Evolutionary conservation across 2,888 invertebrate species (phyloP).

Genomic region (Zaprionus bogoriensis): DNA sequence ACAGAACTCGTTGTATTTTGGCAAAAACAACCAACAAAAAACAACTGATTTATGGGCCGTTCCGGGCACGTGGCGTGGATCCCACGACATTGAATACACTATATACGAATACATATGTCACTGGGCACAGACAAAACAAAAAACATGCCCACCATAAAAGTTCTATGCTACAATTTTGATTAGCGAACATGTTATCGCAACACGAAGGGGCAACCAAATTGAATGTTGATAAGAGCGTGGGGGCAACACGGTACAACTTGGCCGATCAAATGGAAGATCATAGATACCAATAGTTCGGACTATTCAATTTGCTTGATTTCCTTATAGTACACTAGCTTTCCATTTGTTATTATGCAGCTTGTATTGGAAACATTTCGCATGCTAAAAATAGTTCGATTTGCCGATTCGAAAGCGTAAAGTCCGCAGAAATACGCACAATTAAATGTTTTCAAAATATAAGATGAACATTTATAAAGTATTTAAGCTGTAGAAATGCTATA

Average conservation of each 20-base stretch:
- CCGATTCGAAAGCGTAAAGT: not conserved
- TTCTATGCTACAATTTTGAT: slow-evolving; percentile 33
- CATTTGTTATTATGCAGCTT: not conserved
- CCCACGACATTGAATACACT: slow-evolving; percentile 34
- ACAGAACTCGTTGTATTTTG: not conserved
- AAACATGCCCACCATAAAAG: slow-evolving; percentile 33
- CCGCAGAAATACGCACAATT: too few relatives aligned
- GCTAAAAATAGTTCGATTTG: slow-evolving; percentile 2
- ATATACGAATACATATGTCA: slow-evolving; percentile 21
- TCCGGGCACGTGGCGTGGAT: slow-evolving; percentile 52
- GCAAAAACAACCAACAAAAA: slow-evolving; percentile 6
- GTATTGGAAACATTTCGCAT: not conserved
- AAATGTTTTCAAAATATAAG: too few relatives aligned
- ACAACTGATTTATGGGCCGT: slow-evolving; percentile 43
- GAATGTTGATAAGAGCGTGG: slow-evolving; percentile 28
- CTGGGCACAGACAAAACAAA: slow-evolving; percentile 25
- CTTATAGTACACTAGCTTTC: not conserved
- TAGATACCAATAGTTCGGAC: not conserved
- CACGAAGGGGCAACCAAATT: slow-evolving; percentile 16
- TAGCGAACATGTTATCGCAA: slow-evolving; percentile 30
- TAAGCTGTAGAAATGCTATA: too few relatives aligned
- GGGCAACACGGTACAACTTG: not conserved
- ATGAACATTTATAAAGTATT: too few relatives aligned
- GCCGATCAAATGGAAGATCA: slow-evolving; percentile 14
- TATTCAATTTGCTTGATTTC: not conserved